Percentiles rank a stretch among this genome's conserved stretches.
Evolutionary conservation across 2,113 vertebrate genomes (phyloP).

Genomic region (Tamias sibiricus): DNA sequence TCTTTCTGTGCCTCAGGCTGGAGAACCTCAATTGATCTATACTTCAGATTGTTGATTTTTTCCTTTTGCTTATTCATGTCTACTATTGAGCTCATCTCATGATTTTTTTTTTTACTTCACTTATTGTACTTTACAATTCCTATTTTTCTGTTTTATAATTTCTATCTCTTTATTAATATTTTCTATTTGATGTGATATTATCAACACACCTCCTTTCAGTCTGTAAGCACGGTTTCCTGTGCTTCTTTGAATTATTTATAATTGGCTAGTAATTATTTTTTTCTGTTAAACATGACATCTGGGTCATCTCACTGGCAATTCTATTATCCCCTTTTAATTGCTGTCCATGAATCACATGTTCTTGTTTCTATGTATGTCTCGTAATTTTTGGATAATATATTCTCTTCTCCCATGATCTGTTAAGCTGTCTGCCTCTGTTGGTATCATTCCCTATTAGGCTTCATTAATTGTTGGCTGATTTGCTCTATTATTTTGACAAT

Average conservation of each 20-base stretch:
- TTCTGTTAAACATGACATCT: background rate
- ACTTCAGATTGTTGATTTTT: background rate
- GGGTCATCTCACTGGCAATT: background rate
- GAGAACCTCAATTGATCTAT: background rate
- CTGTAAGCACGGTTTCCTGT: background rate
- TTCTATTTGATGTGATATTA: background rate
- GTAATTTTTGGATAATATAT: background rate
- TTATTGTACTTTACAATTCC: background rate
- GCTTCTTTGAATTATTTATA: background rate
- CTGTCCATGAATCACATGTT: background rate
- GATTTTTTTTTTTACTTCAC: background rate
- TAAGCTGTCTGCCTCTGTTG: background rate
- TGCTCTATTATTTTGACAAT: background rate
- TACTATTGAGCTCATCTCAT: background rate
- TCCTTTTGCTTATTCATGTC: background rate
- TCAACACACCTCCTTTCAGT: background rate
- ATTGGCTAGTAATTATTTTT: background rate
- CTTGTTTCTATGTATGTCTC: background rate
- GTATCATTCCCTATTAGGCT: background rate
- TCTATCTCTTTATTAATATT: background rate
- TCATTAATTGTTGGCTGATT: background rate
- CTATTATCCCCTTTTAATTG: background rate
- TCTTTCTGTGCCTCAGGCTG: background rate
- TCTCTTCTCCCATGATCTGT: background rate
- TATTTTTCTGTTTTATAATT: background rate